Evolutionary conservation across 2,113 vertebrate species (phyloP).

Genomic region (Nibea albiflora): DNA sequence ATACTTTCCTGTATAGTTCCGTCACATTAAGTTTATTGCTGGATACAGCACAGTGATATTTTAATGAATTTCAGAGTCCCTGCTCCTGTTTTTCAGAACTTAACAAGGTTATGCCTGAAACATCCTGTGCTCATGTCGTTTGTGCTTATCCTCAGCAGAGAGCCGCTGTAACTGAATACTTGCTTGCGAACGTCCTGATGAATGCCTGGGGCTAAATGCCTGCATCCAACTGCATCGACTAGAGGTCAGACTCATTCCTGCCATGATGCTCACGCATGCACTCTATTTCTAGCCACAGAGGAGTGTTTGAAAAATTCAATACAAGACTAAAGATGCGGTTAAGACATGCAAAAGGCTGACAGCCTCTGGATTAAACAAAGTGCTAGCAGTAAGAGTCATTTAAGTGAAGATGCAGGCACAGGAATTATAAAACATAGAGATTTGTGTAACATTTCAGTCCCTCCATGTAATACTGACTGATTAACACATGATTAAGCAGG

Average conservation of each 20-base stretch:
- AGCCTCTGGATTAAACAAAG: neutral
- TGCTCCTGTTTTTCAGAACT: conserved; percentile 13
- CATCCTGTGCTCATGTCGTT: conserved; percentile 12
- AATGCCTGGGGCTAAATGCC: conserved; percentile 36
- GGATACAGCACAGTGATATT: neutral
- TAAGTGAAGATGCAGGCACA: neutral
- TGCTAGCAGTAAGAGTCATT: neutral
- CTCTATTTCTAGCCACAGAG: neutral
- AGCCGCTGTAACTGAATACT: conserved; percentile 30
- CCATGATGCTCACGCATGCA: neutral
- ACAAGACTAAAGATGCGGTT: neutral
- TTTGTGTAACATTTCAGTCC: neutral
- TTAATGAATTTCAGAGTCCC: conserved; percentile 22
- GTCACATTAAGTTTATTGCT: conserved; percentile 16
- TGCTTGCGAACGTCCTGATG: conserved; percentile 23
- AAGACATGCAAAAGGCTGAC: neutral
- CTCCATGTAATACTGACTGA: neutral
- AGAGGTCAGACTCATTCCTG: conserved; percentile 27
- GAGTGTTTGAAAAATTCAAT: conserved; percentile 9
- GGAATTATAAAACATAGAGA: neutral
- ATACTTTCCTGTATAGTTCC: conserved; percentile 3
- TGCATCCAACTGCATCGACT: conserved; percentile 13
- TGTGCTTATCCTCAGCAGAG: conserved; percentile 39
- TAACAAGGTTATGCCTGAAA: conserved; percentile 39
- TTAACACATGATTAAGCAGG: neutral